A percentile compares a stretch with the other conserved stretches of the same genome.
Conservation (phyloP, 2,113 vertebrate genomes). For the Drymodes brunneopygia region DNA sequence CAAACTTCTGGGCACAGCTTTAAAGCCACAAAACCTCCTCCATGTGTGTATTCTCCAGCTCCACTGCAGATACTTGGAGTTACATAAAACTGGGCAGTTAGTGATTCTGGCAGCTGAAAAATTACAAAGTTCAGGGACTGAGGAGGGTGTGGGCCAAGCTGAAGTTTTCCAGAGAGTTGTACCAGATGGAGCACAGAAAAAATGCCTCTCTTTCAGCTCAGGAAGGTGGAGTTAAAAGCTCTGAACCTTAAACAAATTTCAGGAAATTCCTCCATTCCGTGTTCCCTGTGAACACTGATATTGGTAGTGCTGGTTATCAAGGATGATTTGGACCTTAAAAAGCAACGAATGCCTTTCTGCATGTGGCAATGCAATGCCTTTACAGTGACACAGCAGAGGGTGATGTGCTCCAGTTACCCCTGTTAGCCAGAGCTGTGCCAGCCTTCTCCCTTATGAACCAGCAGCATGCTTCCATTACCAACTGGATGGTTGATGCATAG, state of each 20-base stretch:
- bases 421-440: not conserved
- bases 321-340: not conserved
- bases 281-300: not conserved
- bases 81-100: slow-evolving; percentile 52
- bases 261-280: slow-evolving; percentile 27
- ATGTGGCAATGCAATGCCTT: not conserved
- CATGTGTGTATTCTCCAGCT: slow-evolving; percentile 33
- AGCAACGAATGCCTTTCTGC: not conserved
- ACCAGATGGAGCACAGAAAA: slow-evolving; percentile 55
- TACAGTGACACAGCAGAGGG: not conserved
- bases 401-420: not conserved
- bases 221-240: slow-evolving; percentile 11
- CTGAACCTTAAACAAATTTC: slow-evolving; percentile 52
- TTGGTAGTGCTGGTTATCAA: not conserved
- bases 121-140: slow-evolving; percentile 54
- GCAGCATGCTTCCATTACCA: not conserved
- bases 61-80: slow-evolving; percentile 53
- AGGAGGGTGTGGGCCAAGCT: slow-evolving; percentile 17
- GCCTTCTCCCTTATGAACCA: not conserved
- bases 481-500: not conserved
- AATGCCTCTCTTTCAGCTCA: not conserved
- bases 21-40: slow-evolving; percentile 49
- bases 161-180: slow-evolving; percentile 55
- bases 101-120: slow-evolving; percentile 61
- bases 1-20: slow-evolving; percentile 34